phyloP scores from a whole-genome alignment of 2,888 invertebrate genomes.

The Rhamnusium bicolor region DNA sequence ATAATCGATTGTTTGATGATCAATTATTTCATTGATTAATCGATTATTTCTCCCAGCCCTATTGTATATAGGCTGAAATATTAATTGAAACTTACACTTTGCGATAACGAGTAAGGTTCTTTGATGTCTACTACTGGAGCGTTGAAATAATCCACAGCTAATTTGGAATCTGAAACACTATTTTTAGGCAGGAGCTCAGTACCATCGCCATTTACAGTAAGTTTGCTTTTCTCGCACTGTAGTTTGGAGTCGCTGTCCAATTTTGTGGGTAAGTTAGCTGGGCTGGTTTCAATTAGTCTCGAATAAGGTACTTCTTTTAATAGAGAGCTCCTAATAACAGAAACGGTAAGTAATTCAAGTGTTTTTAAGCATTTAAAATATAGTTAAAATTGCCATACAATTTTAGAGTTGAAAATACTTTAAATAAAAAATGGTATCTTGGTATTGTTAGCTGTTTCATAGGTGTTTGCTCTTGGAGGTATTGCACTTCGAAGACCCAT shows the following conservation, averaged over 20 bases:
- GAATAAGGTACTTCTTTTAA: conserved; percentile 84
- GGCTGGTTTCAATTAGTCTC: conserved; percentile 81
- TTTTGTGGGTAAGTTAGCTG: conserved; percentile 72
- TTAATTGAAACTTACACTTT: conserved; percentile 52
- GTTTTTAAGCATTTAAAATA: too few species aligned
- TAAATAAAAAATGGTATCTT: too few species aligned
- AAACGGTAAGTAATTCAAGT: too few species aligned
- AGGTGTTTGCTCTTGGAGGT: too few species aligned
- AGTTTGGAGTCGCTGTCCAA: conserved; percentile 82
- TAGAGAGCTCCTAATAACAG: conserved; percentile 57
- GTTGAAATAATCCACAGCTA: conserved; percentile 84
- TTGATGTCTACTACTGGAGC: conserved; percentile 61
- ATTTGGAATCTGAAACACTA: conserved; percentile 88
- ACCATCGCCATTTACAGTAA: conserved; percentile 69
- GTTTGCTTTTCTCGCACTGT: conserved; percentile 73
- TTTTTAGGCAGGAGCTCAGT: conserved; percentile 79
- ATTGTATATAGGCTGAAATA: too few species aligned
- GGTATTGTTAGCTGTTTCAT: too few species aligned
- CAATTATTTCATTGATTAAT: too few species aligned
- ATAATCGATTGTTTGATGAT: too few species aligned
- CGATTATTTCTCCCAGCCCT: too few species aligned
- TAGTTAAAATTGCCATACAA: too few species aligned
- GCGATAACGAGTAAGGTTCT: conserved; percentile 42
- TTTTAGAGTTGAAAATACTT: too few species aligned
- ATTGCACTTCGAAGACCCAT: too few species aligned